Base-by-base conservation (phyloP, 2,888 invertebrate species). In the Iphiclides podalirius region DNA sequence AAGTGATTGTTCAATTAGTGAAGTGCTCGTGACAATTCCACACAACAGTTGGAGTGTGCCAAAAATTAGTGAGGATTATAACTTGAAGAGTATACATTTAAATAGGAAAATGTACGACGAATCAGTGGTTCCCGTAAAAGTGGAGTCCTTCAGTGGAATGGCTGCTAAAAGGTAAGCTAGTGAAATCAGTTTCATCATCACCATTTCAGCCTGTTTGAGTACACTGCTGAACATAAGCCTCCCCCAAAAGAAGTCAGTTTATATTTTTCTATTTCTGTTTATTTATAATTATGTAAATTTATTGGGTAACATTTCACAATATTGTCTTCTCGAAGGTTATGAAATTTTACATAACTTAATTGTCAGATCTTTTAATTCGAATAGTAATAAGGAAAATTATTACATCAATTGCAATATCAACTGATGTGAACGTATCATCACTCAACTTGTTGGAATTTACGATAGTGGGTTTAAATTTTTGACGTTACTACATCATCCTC, bases 111-210 rank as follows among this genome's bases (percentile, higher is more conserved):
- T 88, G 87, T 87, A 77, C 75, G 76, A 84, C 67, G 82, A 87
- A 50, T 72, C 83, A 54, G 79, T 87, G 56, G 78, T 87, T 55
- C 77, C 87, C n/a, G 76, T 85, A 12, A 86, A 86, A 67, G 64
- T 81, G 50, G 88, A 87, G 61, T 74, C 73, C 9, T 88, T 88
- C 82, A 88, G 87, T 58, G 83, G 80, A 52, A 75, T 87, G 62
- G 82, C 77, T 54, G 83, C 86, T 53, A 88, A 87, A 78, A 85
- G 87, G 88, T 88, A 74, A 70, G 41, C 68, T n/a, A 64, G 54
- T 60, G 60, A 53, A 60, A 62, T 40, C 51, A 4, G 14, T 44
- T 36, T 20, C 1, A 16, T 15, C n/a, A n/a, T n/a, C n/a, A n/a
- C n/a, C n/a, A n/a, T n/a, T n/a, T n/a, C n/a, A n/a, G n/a, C n/a